Percentiles rank a stretch among this genome's conserved stretches.
phyloP scores from a whole-genome alignment of 92 coral and sea anemone species.

The Bergia puertoricense region DNA sequence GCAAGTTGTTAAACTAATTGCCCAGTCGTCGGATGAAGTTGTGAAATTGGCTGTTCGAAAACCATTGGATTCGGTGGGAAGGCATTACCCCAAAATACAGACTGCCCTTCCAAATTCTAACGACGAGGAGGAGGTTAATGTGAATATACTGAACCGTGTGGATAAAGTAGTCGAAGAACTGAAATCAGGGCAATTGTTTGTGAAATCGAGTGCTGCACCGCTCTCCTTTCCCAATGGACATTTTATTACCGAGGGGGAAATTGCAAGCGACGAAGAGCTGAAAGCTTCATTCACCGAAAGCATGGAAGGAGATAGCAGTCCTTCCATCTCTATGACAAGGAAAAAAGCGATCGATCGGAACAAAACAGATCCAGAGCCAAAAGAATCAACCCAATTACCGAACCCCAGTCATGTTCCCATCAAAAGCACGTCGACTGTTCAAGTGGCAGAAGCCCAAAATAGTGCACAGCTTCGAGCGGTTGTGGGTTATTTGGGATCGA shows the following conservation, averaged over 20 bases:
- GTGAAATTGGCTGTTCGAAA: constrained; percentile 79
- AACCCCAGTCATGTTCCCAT: constrained; percentile 64
- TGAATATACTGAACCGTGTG: constrained; percentile 77
- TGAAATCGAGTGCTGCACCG: constrained; percentile 54
- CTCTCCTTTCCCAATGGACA: constrained; percentile 59
- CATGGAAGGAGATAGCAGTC: constrained; percentile 64
- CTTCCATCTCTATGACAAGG: constrained; percentile 50
- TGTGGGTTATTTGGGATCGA: constrained; percentile 96
- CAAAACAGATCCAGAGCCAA: constrained; percentile 40
- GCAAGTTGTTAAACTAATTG: constrained; percentile 86
- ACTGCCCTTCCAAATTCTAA: constrained; percentile 49
- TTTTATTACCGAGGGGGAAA: constrained; percentile 71
- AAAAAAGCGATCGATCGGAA: constrained; percentile 68
- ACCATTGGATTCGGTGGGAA: constrained; percentile 43
- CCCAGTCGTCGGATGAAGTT: constrained; percentile 76
- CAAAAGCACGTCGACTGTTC: constrained; percentile 36
- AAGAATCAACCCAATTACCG: constrained; percentile 48
- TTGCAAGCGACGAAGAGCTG: constrained; percentile 94
- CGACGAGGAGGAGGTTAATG: constrained; percentile 58
- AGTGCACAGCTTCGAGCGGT: constrained; percentile 65
- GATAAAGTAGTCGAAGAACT: constrained; percentile 95
- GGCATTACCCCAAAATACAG: constrained; percentile 33
- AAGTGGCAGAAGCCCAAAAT: constrained; percentile 36
- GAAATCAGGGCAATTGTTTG: constrained; percentile 70
- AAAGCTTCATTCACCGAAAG: constrained; percentile 84